Evolutionary conservation across 2,113 vertebrate species (phyloP), one percentile per base, ranked within the genome.

Genomic region (Oncorhynchus kisutch): DNA sequence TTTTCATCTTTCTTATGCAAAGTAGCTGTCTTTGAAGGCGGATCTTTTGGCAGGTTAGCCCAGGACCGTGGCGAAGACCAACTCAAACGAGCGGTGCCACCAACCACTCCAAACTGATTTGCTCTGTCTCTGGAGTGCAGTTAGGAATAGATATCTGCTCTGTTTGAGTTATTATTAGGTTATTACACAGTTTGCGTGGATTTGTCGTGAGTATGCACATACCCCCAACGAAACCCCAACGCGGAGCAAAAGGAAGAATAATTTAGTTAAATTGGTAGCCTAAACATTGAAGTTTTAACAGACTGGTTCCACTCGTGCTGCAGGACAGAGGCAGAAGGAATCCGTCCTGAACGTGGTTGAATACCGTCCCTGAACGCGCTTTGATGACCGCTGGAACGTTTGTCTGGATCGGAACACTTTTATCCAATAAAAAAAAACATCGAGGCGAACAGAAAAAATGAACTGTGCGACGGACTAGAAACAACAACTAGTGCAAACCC

Each of bases 1-100:
- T 93, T 94, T 93, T 94, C 93, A 92, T 94, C 94, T 96, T 97
- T 97, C 93, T 96, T 94, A 97, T 96, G 95, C 94, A 95, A 96
- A 96, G 92, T 90, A 93, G 92, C 80, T 94, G 94, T 92, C 93
- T 94, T 94, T 93, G 93, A 85, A 96, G 94, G 96, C 95, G 95
- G 94, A 92, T 95, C 95, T 93, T 85, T 92, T 91, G 82, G 85
- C 93, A 93, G 94, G 92, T 93, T 92, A 90, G 91, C 88, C 85
- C 80, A 82, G 91, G 91, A 92, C 88, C 48, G 84, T 85, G 85
- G 75, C 84, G 86, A 84, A 64, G 86, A 87, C 84, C 85, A 76
- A 83, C 88, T 89, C 91, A 91, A 80, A 88, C 84, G 70, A 87
- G 87, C 87, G 72, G 82, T 76, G 86, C 90, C 85, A 88, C 87